These are phyloP conservation scores for Zaprionus ghesquierei DNA, from an alignment of 1,140 invertebrate genomes.

Conservation along the genomic window DNA sequence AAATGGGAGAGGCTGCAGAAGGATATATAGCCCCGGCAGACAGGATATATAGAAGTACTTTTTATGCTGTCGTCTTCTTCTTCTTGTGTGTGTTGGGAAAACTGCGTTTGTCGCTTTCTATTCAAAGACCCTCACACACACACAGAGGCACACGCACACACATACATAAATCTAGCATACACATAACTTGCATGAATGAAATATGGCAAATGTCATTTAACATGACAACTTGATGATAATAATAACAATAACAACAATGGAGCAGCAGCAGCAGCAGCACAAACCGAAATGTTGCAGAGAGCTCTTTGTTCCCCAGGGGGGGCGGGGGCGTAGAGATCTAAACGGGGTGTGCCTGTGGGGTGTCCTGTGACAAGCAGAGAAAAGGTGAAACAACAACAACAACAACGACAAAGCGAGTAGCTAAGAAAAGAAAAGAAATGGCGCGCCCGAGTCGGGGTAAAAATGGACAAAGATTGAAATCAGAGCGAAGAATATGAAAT, in stretches of 20 bases:
- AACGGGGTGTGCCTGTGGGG: neutral
- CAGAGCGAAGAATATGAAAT: neutral
- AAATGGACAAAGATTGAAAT: constrained; percentile 23
- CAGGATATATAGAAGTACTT: constrained; percentile 43
- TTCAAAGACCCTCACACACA: constrained; percentile 10
- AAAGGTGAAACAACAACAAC: constrained; percentile 42
- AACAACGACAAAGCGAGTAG: constrained; percentile 21
- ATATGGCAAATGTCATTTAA: constrained; percentile 82
- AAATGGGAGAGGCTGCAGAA: constrained; percentile 8
- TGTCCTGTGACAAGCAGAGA: constrained; percentile 23
- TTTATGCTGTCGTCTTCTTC: constrained; percentile 28
- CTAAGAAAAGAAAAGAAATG: constrained; percentile 22
- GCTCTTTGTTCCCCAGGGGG: constrained; percentile 1
- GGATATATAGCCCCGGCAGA: constrained; percentile 10
- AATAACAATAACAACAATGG: constrained; percentile 61
- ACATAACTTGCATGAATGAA: constrained; percentile 66
- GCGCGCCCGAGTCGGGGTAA: neutral
- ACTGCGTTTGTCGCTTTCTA: constrained; percentile 21
- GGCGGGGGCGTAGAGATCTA: neutral
- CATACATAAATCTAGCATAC: constrained; percentile 34
- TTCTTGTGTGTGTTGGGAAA: constrained; percentile 8
- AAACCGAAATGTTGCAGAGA: constrained; percentile 43
- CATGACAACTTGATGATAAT: constrained; percentile 82
- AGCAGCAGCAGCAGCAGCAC: constrained; percentile 28
- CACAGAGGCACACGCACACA: neutral